Evolutionary conservation across 2,113 vertebrate species (phyloP).

Genomic region (Tachysurus fulvidraco): DNA sequence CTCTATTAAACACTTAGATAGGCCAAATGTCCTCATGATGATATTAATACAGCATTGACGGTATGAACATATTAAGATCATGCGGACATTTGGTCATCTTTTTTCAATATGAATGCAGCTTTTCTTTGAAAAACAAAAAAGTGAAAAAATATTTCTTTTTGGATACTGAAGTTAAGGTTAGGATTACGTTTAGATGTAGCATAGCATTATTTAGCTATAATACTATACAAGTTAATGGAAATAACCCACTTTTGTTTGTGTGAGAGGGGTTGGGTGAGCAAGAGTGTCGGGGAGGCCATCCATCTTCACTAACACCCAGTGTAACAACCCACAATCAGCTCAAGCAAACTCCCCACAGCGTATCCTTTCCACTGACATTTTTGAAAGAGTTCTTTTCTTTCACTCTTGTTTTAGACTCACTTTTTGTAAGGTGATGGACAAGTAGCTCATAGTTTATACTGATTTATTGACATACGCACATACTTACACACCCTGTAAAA

Average conservation of each 20-base stretch:
- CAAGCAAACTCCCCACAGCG: conserved; percentile 20
- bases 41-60: neutral
- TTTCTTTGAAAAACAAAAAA: neutral
- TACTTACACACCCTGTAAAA: conserved; percentile 39
- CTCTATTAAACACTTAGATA: neutral
- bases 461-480: conserved; percentile 30
- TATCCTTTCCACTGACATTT: conserved; percentile 7
- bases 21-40: conserved; percentile 5
- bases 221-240: conserved; percentile 21
- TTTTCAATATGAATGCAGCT: neutral
- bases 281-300: neutral
- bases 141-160: neutral
- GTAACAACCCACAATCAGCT: neutral
- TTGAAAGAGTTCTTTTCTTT: conserved; percentile 27
- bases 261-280: too few relatives aligned
- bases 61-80: neutral
- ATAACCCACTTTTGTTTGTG: conserved; percentile 22
- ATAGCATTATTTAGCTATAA: conserved; percentile 21
- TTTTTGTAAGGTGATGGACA: conserved; percentile 45
- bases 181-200: conserved; percentile 30
- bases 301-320: neutral
- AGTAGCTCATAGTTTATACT: conserved; percentile 41
- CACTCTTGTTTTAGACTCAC: conserved; percentile 17
- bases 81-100: conserved; percentile 16
- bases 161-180: conserved; percentile 22